Conservation (phyloP, 2,888 invertebrate species). For the Apantesis nais region DNA sequence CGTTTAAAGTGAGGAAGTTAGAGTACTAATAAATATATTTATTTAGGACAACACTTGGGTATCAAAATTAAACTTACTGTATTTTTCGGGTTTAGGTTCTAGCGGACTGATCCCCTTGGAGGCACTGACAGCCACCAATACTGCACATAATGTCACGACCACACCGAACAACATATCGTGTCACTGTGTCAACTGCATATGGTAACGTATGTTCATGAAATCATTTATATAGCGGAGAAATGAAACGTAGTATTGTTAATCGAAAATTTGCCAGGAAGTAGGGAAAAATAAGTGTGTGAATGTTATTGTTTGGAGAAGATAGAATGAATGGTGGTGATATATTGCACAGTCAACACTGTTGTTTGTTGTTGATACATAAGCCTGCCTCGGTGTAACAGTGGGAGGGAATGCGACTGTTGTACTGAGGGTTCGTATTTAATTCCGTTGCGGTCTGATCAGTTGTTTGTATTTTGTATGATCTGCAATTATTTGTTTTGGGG, state of each 20-base stretch:
- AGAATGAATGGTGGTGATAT: not conserved
- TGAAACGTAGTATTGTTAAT: not conserved
- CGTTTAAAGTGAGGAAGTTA: too few relatives aligned
- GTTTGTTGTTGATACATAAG: not conserved
- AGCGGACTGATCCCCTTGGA: slow-evolving; percentile 29
- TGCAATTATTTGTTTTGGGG: too few relatives aligned
- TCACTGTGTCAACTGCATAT: not conserved
- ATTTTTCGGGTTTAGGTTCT: slow-evolving; percentile 41
- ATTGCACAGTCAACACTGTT: not conserved
- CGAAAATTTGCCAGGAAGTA: slow-evolving; percentile 1
- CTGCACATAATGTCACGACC: not conserved
- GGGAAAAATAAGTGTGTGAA: slow-evolving; percentile 3
- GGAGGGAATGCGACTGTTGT: too few relatives aligned
- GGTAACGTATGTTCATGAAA: not conserved
- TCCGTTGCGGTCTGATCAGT: too few relatives aligned
- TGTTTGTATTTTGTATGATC: too few relatives aligned
- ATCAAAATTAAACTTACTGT: slow-evolving; percentile 35
- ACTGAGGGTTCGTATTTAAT: too few relatives aligned
- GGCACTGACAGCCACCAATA: slow-evolving; percentile 12
- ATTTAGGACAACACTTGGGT: too few relatives aligned
- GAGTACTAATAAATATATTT: too few relatives aligned
- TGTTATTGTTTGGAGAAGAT: slow-evolving; percentile 3
- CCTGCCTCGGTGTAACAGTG: too few relatives aligned
- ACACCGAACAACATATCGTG: not conserved
- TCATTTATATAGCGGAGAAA: not conserved